Percentiles rank a stretch among this genome's conserved stretches.
Evolutionary conservation across 2,797 vertebrate species (phyloP).

Genomic region (Poeciliopsis turneri): DNA sequence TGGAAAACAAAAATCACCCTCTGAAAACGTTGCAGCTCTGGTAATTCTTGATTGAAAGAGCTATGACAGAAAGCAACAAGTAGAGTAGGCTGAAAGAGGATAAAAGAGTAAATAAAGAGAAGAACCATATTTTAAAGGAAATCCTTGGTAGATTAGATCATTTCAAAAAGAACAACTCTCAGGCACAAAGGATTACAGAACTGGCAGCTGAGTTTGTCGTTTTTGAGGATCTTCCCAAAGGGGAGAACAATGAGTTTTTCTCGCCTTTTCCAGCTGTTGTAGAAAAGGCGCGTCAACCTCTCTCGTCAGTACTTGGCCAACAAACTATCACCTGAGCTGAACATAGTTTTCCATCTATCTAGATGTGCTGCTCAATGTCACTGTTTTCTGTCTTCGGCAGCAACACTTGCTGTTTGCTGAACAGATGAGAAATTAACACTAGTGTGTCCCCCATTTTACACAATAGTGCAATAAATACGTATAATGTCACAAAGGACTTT

Average conservation of each 20-base stretch:
- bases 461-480: not conserved
- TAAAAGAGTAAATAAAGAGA: not conserved
- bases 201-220: not conserved
- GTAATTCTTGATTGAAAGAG: not conserved
- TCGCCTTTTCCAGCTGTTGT: not conserved
- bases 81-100: not conserved
- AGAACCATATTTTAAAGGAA: not conserved
- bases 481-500: not conserved
- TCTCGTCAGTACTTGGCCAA: not conserved
- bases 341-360: not conserved
- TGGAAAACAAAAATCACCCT: not conserved
- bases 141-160: not conserved
- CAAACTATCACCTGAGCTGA: not conserved
- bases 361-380: not conserved
- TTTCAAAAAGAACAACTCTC: not conserved
- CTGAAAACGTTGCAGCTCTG: not conserved
- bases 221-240: not conserved
- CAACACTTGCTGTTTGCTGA: not conserved
- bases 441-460: not conserved
- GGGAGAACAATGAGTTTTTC: not conserved
- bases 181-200: not conserved
- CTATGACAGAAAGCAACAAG: not conserved
- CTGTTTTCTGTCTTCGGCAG: not conserved
- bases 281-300: not conserved
- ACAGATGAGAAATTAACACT: not conserved